Percentiles rank a stretch among this genome's conserved stretches.
Evolutionary conservation across 2,113 vertebrate species (phyloP).

Genomic region (Panurus biarmicus): DNA sequence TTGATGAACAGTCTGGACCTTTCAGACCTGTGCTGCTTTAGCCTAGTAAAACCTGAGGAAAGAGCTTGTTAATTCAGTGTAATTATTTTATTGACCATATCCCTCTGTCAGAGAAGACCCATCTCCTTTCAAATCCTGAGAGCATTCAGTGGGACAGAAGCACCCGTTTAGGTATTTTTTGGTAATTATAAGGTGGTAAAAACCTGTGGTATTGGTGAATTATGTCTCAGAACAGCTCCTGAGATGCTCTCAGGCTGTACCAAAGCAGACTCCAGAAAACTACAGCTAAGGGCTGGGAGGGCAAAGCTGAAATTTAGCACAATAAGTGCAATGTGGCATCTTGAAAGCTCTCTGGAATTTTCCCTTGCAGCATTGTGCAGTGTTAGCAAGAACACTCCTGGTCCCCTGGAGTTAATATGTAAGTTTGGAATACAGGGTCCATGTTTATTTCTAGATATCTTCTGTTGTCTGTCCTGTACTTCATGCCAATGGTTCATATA

Average conservation of each 20-base stretch:
- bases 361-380: conserved; percentile 36
- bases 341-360: conserved; percentile 27
- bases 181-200: not conserved
- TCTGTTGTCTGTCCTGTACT: conserved; percentile 57
- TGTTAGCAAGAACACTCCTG: conserved; percentile 33
- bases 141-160: not conserved
- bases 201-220: not conserved
- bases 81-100: not conserved
- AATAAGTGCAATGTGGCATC: not conserved
- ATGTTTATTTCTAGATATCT: conserved; percentile 68
- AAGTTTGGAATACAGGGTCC: conserved; percentile 61
- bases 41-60: not conserved
- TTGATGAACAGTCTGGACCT: not conserved
- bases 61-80: not conserved
- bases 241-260: not conserved
- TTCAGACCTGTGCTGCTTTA: not conserved
- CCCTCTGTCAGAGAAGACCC: not conserved
- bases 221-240: not conserved
- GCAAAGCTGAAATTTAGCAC: not conserved
- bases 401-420: conserved; percentile 53
- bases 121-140: not conserved
- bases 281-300: not conserved
- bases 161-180: not conserved
- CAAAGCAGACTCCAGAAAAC: not conserved
- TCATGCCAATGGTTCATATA: conserved; percentile 46